These are phyloP conservation scores for Periphyllus acericola DNA, from an alignment of 2,888 invertebrate genomes.

Conservation along the genomic window DNA sequence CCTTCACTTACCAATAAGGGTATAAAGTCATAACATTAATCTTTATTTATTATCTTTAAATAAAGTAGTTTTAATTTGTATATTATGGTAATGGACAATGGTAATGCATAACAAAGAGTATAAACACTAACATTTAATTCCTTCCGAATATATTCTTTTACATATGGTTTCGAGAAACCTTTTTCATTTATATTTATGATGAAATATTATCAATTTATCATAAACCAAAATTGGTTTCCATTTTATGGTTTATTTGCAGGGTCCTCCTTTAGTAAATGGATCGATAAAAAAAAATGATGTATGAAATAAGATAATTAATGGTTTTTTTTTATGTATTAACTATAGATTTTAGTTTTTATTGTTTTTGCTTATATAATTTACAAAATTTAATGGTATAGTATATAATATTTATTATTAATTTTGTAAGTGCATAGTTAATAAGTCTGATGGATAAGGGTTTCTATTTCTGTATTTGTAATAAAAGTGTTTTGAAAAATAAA, in stretches of 20 bases:
- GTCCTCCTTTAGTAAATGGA: too few species aligned
- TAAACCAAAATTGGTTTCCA: too few species aligned
- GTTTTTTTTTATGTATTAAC: not conserved
- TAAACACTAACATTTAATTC: not conserved
- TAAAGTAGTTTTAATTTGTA: slow-evolving; percentile 27
- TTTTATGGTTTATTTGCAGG: too few species aligned
- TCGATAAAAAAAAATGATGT: too few species aligned
- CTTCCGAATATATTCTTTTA: too few species aligned
- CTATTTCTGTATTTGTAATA: not conserved
- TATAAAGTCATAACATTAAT: slow-evolving; percentile 66
- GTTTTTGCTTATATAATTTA: too few species aligned
- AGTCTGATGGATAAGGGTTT: not conserved
- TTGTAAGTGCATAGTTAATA: not conserved
- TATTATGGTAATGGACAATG: not conserved
- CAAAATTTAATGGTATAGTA: not conserved
- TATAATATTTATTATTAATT: not conserved
- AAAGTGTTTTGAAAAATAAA: not conserved
- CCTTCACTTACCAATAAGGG: slow-evolving; percentile 77
- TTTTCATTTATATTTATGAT: too few species aligned
- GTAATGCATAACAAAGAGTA: not conserved
- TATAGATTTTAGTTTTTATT: not conserved
- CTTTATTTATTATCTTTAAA: slow-evolving; percentile 37
- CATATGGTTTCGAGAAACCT: too few species aligned
- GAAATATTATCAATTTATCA: too few species aligned
- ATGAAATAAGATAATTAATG: not conserved